These are phyloP conservation scores for Neodon shergylaensis DNA, from an alignment of 2,113 vertebrate species.

Conservation along the genomic window DNA sequence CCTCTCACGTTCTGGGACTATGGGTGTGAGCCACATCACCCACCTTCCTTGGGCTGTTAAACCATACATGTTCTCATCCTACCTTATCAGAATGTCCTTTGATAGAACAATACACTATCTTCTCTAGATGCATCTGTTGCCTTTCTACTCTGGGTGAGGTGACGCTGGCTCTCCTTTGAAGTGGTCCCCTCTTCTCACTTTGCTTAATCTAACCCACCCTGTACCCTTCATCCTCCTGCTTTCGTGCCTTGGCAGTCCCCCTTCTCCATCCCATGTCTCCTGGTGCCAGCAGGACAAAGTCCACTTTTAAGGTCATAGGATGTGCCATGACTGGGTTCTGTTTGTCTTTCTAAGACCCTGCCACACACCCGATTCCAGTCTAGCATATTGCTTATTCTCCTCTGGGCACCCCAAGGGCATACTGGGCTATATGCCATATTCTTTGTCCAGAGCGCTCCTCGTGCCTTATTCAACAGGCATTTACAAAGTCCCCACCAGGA, in stretches of 20 bases:
- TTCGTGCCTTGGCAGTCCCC: not conserved
- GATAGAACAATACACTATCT: not conserved
- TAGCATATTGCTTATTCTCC: not conserved
- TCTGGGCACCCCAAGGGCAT: not conserved
- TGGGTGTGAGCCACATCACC: not conserved
- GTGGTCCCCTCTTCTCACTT: too few species aligned
- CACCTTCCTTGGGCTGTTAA: not conserved
- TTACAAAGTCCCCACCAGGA: not conserved
- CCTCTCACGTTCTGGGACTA: not conserved
- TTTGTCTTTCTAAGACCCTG: not conserved
- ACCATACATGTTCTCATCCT: not conserved
- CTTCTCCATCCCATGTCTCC: not conserved
- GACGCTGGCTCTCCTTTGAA: rapidly evolving
- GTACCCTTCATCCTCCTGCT: not conserved
- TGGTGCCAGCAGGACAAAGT: not conserved
- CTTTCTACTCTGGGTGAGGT: not conserved
- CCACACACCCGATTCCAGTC: not conserved
- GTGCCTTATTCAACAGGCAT: not conserved
- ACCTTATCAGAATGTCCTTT: not conserved
- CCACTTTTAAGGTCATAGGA: not conserved
- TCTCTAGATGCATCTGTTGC: not conserved
- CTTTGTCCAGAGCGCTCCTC: not conserved
- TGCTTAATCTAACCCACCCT: not conserved
- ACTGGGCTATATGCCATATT: not conserved
- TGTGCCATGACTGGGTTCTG: rapidly evolving